Percentiles rank a stretch among this genome's conserved stretches.
Conservation (phyloP, 2,888 invertebrate species). For the Scaptomyza polygonia region DNA sequence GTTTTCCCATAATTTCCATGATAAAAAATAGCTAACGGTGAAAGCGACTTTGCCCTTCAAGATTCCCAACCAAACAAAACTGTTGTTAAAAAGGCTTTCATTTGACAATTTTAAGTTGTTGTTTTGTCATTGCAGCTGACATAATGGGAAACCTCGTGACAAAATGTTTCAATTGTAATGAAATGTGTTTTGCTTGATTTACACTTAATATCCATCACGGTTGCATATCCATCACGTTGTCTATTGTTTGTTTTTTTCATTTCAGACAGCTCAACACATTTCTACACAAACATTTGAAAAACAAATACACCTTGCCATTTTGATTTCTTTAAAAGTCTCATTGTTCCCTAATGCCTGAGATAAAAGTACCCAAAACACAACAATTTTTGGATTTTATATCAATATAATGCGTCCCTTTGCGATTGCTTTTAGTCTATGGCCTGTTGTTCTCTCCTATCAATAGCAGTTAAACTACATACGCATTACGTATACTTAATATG, state of each 20-base stretch:
- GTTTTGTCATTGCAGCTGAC: conserved; percentile 18
- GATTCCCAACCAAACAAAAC: conserved; percentile 5
- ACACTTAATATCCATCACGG: conserved; percentile 7
- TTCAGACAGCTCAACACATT: conserved; percentile 4
- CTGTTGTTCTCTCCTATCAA: conserved; percentile 30
- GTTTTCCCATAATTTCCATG: conserved; percentile 50
- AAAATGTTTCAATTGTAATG: conserved; percentile 17
- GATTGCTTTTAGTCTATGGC: conserved; percentile 7
- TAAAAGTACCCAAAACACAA: conserved; percentile 12
- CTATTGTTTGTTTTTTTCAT: conserved; percentile 4
- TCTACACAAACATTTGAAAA: background rate
- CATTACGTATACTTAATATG: conserved; percentile 58
- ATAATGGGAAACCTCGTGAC: conserved; percentile 19
- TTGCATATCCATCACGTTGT: conserved; percentile 27
- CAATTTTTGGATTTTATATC: conserved; percentile 17
- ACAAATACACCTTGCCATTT: conserved; percentile 2
- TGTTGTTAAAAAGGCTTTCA: conserved; percentile 11
- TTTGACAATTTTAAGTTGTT: conserved; percentile 23
- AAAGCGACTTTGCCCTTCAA: conserved; percentile 36
- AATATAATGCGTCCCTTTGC: conserved; percentile 46
- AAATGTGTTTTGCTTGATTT: conserved; percentile 8
- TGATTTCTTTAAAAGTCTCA: conserved; percentile 22
- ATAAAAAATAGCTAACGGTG: conserved; percentile 49
- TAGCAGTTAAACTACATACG: conserved; percentile 33
- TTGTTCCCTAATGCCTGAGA: conserved; percentile 31